phyloP scores from a whole-genome alignment of 2,888 invertebrate genomes.

The Acanthoscelides obtectus region DNA sequence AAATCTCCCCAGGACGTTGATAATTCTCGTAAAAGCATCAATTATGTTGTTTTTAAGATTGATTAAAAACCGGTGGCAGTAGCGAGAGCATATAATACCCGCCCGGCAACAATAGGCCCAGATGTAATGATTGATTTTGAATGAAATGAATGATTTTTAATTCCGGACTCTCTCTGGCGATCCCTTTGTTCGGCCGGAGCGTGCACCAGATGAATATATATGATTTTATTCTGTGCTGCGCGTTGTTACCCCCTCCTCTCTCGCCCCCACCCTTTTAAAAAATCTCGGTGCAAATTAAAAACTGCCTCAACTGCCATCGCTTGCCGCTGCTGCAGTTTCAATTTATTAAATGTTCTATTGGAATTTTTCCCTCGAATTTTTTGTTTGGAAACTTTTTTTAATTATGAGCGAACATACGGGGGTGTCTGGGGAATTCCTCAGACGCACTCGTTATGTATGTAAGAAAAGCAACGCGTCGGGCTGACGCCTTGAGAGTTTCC shows the following conservation, averaged over 20 bases:
- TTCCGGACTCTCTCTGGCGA: conserved; percentile 36
- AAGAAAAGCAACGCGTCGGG: not conserved
- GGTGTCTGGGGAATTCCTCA: not conserved
- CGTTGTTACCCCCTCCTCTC: conserved; percentile 36
- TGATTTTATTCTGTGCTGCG: conserved; percentile 45
- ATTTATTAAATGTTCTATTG: conserved; percentile 16
- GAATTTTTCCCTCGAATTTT: conserved; percentile 7
- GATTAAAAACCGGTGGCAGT: conserved; percentile 19
- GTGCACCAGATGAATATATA: conserved; percentile 43
- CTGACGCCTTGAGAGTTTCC: not conserved
- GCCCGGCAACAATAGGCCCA: conserved; percentile 30
- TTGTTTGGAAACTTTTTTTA: not conserved
- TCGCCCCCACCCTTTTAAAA: conserved; percentile 24
- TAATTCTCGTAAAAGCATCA: conserved; percentile 29
- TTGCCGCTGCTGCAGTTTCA: conserved; percentile 10
- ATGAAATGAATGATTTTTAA: conserved; percentile 49
- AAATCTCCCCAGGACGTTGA: not conserved
- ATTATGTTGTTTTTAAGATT: conserved; percentile 31
- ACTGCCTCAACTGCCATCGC: conserved; percentile 16
- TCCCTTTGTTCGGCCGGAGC: conserved; percentile 39
- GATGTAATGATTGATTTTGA: conserved; percentile 46
- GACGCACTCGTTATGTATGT: no score
- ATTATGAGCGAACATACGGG: not conserved
- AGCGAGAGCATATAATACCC: conserved; percentile 5
- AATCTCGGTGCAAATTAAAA: conserved; percentile 39